phyloP scores from a whole-genome alignment of 1,140 invertebrate genomes.

The Parapsyche elsis region DNA sequence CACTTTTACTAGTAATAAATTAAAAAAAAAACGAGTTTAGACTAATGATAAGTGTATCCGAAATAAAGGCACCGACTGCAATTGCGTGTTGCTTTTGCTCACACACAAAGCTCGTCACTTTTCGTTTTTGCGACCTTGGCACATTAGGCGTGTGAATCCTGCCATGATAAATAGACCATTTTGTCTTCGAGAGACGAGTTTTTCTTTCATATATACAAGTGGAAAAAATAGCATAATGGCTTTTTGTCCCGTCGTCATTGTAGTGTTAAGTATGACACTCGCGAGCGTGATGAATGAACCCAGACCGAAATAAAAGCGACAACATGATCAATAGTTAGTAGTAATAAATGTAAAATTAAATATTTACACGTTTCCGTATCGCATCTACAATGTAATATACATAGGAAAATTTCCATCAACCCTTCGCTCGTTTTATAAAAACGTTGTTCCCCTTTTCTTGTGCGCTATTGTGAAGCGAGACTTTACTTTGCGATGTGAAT shows the following conservation, averaged over 20 bases:
- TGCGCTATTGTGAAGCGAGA: no score
- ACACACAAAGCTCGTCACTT: not conserved
- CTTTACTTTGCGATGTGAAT: no score
- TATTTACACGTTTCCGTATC: no score
- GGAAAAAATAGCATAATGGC: slow-evolving; percentile 35
- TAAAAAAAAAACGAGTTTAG: no score
- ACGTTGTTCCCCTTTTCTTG: no score
- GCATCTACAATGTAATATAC: no score
- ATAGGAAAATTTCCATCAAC: no score
- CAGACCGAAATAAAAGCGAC: not conserved
- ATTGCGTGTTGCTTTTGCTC: not conserved
- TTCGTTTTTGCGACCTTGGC: slow-evolving; percentile 37
- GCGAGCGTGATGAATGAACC: slow-evolving; percentile 39
- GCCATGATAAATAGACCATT: slow-evolving; percentile 39
- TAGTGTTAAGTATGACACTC: not conserved
- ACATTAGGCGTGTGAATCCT: slow-evolving; percentile 41
- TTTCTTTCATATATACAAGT: not conserved
- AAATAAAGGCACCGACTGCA: not conserved
- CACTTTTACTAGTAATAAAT: not conserved
- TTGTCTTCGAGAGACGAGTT: slow-evolving; percentile 1
- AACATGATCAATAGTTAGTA: not conserved
- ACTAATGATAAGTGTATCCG: no score
- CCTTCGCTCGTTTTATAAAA: no score
- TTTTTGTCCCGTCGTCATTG: slow-evolving; percentile 41
- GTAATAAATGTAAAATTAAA: no score